These are phyloP conservation scores for Aphelocoma coerulescens DNA, from an alignment of 2,113 vertebrate genomes.

Conservation along the genomic window DNA sequence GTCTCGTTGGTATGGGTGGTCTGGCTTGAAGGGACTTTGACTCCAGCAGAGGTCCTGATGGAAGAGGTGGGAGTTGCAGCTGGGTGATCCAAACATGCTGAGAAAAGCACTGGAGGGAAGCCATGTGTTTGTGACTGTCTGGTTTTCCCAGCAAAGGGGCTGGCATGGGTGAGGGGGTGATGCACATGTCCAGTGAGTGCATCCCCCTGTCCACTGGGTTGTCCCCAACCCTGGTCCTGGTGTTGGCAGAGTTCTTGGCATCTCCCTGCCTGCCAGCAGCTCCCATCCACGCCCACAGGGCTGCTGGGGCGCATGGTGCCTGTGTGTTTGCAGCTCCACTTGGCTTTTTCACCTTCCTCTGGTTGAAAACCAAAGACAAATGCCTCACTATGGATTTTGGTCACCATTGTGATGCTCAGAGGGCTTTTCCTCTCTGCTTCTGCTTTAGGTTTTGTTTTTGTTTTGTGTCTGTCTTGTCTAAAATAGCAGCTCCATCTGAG, in stretches of 20 bases:
- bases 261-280: not conserved
- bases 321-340: not conserved
- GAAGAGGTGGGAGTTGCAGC: not conserved
- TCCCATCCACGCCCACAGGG: not conserved
- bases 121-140: fast-evolving
- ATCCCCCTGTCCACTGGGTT: not conserved
- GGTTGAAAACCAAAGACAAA: not conserved
- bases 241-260: not conserved
- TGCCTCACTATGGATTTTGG: not conserved
- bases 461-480: not conserved
- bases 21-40: not conserved
- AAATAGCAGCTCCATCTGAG: constrained; percentile 29
- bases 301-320: not conserved
- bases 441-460: not conserved
- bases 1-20: not conserved
- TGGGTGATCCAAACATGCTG: fast-evolving
- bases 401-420: not conserved
- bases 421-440: not conserved
- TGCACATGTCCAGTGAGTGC: too few species aligned
- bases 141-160: not conserved
- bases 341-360: not conserved
- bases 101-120: not conserved
- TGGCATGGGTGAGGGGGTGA: not conserved
- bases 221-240: not conserved
- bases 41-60: not conserved